Evolutionary conservation across 1,140 invertebrate species (phyloP), one percentile per base, ranked within the genome.

Genomic region (Holotrichia oblita): DNA sequence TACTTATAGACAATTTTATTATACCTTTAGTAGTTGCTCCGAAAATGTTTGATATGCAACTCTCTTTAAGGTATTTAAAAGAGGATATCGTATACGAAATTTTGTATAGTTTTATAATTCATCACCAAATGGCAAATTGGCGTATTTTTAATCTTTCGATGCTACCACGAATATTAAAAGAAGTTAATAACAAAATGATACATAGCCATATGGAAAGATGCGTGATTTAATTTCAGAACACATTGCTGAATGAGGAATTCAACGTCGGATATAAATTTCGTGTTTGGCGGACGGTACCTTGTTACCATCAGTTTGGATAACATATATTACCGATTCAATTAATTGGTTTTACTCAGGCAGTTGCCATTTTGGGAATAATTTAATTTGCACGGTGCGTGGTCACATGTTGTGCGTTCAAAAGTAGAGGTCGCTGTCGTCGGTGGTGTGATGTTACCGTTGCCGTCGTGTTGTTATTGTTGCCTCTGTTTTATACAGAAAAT

Each of bases 351-450:
- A 20, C 17, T 22, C 61, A 12, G 61, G 20, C 61, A 64, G 61
- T 64, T 64, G 61, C 61, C 17, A 64, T 64, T 64, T 64, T 64
- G 61, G 61, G 61, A 64, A 64, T 64, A 64, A 64, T 64, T 64
- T 64, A 64, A 64, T 64, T 64, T 64, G 24, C 17, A 64, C 17
- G 61, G 61, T 64, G 61, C 61, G 61, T 64, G 61, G 12, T 64
- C 61, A 27, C 61, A 22, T 27, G 61, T 64, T 64, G 61, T 64
- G 12, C 12, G 44, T 48, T 48, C 12, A 48, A 48, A 48, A 48
- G 8, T 48, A 48, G 44, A 48, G 17, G 61, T 64, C 61, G 55
- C 55, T 61, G 55, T 61, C 55, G 61, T 20, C 20, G 24, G 17
- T n/a, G n/a, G n/a, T 64, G 12, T 12, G 44, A n/a, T 48, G 44